Conservation (phyloP, 2,797 vertebrate genomes). For the Oreortyx pictus region DNA sequence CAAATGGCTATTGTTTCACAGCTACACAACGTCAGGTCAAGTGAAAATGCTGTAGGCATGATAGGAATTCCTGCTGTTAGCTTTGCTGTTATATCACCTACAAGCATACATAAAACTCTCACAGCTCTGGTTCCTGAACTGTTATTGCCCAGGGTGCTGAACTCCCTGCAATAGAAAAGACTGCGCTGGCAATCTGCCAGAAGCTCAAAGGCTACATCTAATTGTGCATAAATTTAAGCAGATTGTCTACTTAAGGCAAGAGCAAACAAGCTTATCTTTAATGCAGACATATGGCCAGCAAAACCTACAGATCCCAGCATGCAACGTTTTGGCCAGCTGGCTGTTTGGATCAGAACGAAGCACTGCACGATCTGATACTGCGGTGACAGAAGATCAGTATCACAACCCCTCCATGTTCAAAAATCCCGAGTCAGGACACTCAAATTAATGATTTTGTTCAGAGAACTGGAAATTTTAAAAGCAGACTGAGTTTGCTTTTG, state of each 20-base stretch:
- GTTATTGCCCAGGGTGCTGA: neutral
- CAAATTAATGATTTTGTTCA: neutral
- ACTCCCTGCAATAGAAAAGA: slow-evolving; percentile 6
- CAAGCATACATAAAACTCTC: slow-evolving; percentile 10
- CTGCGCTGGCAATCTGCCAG: neutral
- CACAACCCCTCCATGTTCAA: neutral
- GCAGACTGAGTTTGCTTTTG: neutral
- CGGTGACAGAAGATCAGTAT: slow-evolving; percentile 28
- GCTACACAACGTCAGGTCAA: neutral
- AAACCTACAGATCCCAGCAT: slow-evolving; percentile 68
- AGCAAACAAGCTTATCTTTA: slow-evolving; percentile 71
- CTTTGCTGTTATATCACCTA: slow-evolving; percentile 20
- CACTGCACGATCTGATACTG: slow-evolving; percentile 21
- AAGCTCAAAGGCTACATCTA: slow-evolving; percentile 56
- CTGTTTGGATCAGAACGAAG: slow-evolving; percentile 45
- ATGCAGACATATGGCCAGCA: slow-evolving; percentile 67
- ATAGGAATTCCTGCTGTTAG: slow-evolving; percentile 33
- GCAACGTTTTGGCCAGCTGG: slow-evolving; percentile 48
- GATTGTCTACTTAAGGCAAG: slow-evolving; percentile 65
- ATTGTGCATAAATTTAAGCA: slow-evolving; percentile 68
- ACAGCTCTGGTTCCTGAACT: slow-evolving; percentile 12
- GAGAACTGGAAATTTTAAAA: neutral
- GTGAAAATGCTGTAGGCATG: slow-evolving; percentile 3
- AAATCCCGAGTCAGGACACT: neutral
- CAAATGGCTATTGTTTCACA: slow-evolving; percentile 6